Percentiles rank a stretch among this genome's conserved stretches.
phyloP scores from a whole-genome alignment of 2,113 vertebrate species.

The Pungitius pungitius region DNA sequence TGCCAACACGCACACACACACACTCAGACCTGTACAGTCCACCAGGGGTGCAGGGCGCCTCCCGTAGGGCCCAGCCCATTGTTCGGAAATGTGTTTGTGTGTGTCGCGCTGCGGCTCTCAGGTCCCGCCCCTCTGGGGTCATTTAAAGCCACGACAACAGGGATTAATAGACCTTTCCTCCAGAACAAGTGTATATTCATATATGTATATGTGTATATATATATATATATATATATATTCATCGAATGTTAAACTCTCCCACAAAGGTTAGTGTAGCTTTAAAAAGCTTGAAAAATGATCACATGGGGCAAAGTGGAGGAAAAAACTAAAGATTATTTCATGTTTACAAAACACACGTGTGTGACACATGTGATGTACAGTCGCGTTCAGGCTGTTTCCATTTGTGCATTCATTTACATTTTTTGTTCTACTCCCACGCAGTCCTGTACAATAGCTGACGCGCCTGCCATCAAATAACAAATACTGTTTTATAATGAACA shows the following conservation, averaged over 20 bases:
- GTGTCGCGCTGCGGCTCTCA: conserved; percentile 8
- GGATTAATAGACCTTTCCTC: not conserved
- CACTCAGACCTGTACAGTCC: not conserved
- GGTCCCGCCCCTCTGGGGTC: not conserved
- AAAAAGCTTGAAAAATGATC: too few relatives aligned
- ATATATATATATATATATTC: too few relatives aligned
- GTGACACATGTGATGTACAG: not conserved
- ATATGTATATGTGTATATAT: too few relatives aligned
- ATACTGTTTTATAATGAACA: not conserved
- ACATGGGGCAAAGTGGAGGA: too few relatives aligned
- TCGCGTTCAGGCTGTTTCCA: conserved; percentile 19
- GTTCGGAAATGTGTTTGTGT: conserved; percentile 40
- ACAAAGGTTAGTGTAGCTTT: too few relatives aligned
- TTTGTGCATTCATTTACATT: conserved; percentile 27
- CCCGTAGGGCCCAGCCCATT: conserved; percentile 43
- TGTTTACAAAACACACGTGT: not conserved
- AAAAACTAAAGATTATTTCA: not conserved
- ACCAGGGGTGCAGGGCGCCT: conserved; percentile 13
- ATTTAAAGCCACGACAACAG: conserved; percentile 4
- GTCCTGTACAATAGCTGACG: conserved; percentile 1
- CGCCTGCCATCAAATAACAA: not conserved
- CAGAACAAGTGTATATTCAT: too few relatives aligned
- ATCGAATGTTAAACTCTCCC: not conserved
- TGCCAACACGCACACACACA: conserved; percentile 1
- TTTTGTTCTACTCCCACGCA: conserved; percentile 36